A percentile compares a stretch with the other conserved stretches of the same genome.
These are phyloP conservation scores for Drosophila kikkawai DNA, from an alignment of 1,140 invertebrate genomes.

Conservation along the genomic window DNA sequence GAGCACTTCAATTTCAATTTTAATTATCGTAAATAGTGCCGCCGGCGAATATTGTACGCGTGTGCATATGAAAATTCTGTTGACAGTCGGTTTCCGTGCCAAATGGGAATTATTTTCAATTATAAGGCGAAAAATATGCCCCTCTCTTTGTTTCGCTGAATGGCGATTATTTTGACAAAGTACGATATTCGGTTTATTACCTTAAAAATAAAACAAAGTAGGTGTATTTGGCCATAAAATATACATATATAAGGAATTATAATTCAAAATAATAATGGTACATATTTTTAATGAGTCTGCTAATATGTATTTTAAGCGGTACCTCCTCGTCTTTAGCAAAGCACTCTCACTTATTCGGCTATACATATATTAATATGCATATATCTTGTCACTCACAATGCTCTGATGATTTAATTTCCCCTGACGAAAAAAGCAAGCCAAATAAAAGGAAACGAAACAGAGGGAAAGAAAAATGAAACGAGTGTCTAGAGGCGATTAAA, in stretches of 20 bases:
- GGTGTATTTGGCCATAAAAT: neutral
- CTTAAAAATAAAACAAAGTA: neutral
- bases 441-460: constrained; percentile 21
- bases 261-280: neutral
- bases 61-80: constrained; percentile 52
- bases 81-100: constrained; percentile 62
- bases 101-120: constrained; percentile 59
- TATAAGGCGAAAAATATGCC: constrained; percentile 30
- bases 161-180: neutral
- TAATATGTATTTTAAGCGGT: neutral
- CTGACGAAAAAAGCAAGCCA: constrained; percentile 51
- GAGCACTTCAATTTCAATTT: constrained; percentile 41
- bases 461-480: constrained; percentile 29
- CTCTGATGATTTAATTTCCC: constrained; percentile 78
- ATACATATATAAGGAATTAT: neutral
- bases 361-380: constrained; percentile 11
- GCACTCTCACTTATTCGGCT: constrained; percentile 4
- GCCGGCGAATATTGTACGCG: constrained; percentile 18
- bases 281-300: no score
- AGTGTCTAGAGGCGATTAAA: constrained; percentile 58
- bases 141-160: neutral
- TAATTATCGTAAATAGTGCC: constrained; percentile 45
- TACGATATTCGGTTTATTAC: neutral
- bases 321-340: neutral
- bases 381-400: constrained; percentile 67